Evolutionary conservation across 2,888 invertebrate species (phyloP).

Genomic region (Hermaeophaga mercurialis): DNA sequence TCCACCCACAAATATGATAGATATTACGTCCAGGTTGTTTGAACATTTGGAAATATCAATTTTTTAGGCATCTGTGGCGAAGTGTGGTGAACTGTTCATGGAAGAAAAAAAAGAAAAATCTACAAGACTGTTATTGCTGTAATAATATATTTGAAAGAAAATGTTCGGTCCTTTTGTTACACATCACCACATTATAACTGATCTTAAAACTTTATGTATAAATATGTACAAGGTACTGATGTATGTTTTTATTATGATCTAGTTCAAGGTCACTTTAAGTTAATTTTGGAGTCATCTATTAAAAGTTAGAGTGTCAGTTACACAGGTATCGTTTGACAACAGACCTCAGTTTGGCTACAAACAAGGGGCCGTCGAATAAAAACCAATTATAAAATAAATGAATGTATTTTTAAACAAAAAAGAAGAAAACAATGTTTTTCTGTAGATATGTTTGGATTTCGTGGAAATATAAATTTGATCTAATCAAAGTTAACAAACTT

Average conservation of each 20-base stretch:
- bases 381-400: constrained; percentile 52
- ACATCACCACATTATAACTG: constrained; percentile 53
- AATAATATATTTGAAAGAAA: constrained; percentile 48
- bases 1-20: too few relatives aligned
- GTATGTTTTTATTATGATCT: constrained; percentile 51
- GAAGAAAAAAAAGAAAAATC: neutral
- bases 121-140: constrained; percentile 31
- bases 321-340: constrained; percentile 26
- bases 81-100: too few relatives aligned
- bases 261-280: constrained; percentile 57
- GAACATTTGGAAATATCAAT: too few relatives aligned
- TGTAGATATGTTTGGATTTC: constrained; percentile 47
- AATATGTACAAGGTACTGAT: constrained; percentile 57
- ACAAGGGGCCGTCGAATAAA: constrained; percentile 36
- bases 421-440: constrained; percentile 49
- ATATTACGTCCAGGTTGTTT: too few relatives aligned
- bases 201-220: constrained; percentile 47
- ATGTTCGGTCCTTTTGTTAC: constrained; percentile 53
- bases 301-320: constrained; percentile 33
- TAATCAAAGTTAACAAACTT: too few relatives aligned
- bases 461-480: constrained; percentile 6
- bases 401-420: constrained; percentile 54
- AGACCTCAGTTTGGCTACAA: constrained; percentile 50
- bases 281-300: constrained; percentile 49
- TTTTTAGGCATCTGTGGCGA: too few relatives aligned